Evolutionary conservation across 2,888 invertebrate genomes (phyloP).

Genomic region (Sinelater perroti): DNA sequence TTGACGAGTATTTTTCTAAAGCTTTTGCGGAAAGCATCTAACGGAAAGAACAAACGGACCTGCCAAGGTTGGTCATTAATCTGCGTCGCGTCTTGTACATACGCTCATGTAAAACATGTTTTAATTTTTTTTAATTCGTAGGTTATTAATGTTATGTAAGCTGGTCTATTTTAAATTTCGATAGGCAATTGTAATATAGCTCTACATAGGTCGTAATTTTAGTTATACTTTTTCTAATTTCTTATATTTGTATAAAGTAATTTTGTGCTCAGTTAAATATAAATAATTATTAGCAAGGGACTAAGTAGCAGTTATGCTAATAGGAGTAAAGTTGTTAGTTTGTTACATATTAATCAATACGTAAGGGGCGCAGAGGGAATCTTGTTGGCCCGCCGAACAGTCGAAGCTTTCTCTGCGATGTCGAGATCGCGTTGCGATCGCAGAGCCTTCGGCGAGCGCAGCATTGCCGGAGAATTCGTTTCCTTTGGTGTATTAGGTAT

Average conservation of each 20-base stretch:
- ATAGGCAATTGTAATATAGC: constrained; percentile 35
- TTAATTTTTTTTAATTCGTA: constrained; percentile 21
- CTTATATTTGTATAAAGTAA: constrained; percentile 30
- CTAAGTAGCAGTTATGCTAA: constrained; percentile 27
- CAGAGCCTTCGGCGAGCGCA: background rate
- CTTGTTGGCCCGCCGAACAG: background rate
- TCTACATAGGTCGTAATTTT: constrained; percentile 22
- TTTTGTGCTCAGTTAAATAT: constrained; percentile 29
- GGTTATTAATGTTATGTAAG: constrained; percentile 24
- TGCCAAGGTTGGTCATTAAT: constrained; percentile 3
- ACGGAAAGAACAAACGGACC: too few species aligned
- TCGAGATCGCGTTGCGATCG: background rate
- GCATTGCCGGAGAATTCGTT: constrained; percentile 22
- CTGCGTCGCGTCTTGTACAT: constrained; percentile 15
- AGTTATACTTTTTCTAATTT: constrained; percentile 24
- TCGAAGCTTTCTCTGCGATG: background rate
- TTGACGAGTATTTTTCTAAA: too few species aligned
- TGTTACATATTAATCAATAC: constrained; percentile 21
- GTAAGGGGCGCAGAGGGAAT: constrained; percentile 12
- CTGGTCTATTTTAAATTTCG: constrained; percentile 23
- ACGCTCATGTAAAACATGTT: constrained; percentile 20
- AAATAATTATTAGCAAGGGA: constrained; percentile 13
- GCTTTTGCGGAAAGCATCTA: too few species aligned
- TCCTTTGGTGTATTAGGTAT: background rate
- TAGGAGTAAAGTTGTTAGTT: constrained; percentile 21